Base-by-base conservation (phyloP, 2,888 invertebrate genomes). In the Cotesia congregata region DNA sequence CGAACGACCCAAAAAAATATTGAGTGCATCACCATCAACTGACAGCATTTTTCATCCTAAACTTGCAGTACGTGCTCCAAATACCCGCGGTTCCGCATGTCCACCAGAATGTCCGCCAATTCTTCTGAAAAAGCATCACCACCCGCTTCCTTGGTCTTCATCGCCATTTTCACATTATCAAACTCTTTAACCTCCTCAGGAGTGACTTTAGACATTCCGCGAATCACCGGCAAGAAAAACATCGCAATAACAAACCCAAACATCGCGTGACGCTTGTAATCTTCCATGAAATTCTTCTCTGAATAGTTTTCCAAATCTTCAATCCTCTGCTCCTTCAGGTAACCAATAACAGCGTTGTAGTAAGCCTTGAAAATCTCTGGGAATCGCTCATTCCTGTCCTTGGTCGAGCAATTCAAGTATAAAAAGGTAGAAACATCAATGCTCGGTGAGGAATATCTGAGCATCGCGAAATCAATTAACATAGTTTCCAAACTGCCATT, bases 401-500 rank as follows among this genome's bases (percentile, higher is more conserved):
- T 20, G 6, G 41, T 64, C 0, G 78, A 79, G 17, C 76, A 78
- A 65, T 74, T 78, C 2, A 88, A 73, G 68, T 83, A 84, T 1
- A 88, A 59, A 50, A 85, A 88, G 1, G 85, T 85, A 0, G 87
- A 83, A 4, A 88, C 61, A 64, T 89, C 89, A 4, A 85, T 77
- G 5, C 84, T 80, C 0, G 89, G 89, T n/a, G 86, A 84, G 0
- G 83, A 72, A 40, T 89, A 87, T 50, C 77, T 76, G 0, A 87
- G 69, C 39, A 84, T 39, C 0, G 86, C 87, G 20, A 88, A 88
- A 59, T 89, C 86, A 30, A 86, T 81, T 7, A 86, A 20, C 75
- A 80, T 82, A 1, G 79, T 79, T 15, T 80, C 78, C 0, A 82
- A 6, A 4, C 78, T 50, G 0, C 65, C 80, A 7, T 71, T 75